A percentile compares a stretch with the other conserved stretches of the same genome.
These are phyloP conservation scores for Mylabris sibirica DNA, from an alignment of 2,888 invertebrate genomes.

Conservation along the genomic window DNA sequence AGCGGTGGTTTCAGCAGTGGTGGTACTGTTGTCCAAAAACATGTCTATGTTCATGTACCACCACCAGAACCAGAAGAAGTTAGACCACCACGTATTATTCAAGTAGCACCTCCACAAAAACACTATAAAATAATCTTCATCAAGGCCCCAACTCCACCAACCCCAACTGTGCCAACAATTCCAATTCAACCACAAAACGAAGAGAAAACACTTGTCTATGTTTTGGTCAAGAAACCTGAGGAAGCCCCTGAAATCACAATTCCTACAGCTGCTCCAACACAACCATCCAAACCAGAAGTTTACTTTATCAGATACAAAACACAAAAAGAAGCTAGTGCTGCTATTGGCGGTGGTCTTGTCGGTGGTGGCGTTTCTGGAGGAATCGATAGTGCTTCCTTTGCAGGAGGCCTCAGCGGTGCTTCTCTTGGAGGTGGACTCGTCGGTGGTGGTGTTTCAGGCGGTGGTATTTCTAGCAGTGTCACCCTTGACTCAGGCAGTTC, in stretches of 20 bases:
- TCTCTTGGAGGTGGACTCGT: slow-evolving; percentile 29
- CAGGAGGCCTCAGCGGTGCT: slow-evolving; percentile 38
- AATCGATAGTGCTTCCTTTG: slow-evolving; percentile 34
- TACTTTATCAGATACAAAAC: slow-evolving; percentile 89
- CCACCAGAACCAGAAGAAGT: slow-evolving; percentile 82
- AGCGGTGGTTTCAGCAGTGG: slow-evolving; percentile 55
- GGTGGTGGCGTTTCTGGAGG: slow-evolving; percentile 38
- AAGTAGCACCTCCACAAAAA: slow-evolving; percentile 77
- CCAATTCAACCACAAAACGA: slow-evolving; percentile 83
- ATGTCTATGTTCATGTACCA: slow-evolving; percentile 89
- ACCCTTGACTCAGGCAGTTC: slow-evolving; percentile 25
- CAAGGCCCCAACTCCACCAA: slow-evolving; percentile 68
- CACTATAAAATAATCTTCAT: slow-evolving; percentile 94
- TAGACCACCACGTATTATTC: slow-evolving; percentile 70
- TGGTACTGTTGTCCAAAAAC: slow-evolving; percentile 76
- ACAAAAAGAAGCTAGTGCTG: slow-evolving; percentile 63
- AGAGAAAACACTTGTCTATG: slow-evolving; percentile 89
- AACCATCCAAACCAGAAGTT: slow-evolving; percentile 88
- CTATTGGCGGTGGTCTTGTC: slow-evolving; percentile 38
- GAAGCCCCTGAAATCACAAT: slow-evolving; percentile 82
- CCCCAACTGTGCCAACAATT: slow-evolving; percentile 79
- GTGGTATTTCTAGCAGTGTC: slow-evolving; percentile 43
- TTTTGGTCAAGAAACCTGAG: slow-evolving; percentile 87
- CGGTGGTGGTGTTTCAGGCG: slow-evolving; percentile 41
- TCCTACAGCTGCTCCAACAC: slow-evolving; percentile 81